Evolutionary conservation across 2,113 vertebrate genomes (phyloP), one percentile per base, ranked within the genome.

Genomic region (Mobula birostris): DNA sequence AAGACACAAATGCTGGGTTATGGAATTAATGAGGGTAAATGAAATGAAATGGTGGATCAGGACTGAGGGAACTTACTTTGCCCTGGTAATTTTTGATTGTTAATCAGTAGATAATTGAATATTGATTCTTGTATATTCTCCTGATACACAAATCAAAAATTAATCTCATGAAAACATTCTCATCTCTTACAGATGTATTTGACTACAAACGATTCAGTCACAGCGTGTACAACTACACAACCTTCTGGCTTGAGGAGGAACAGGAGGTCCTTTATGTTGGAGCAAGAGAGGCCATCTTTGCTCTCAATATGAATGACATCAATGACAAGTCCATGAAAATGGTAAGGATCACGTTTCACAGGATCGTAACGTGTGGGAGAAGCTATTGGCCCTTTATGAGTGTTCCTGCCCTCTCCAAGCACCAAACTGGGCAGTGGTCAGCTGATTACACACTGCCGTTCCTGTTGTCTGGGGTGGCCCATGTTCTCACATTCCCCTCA

Each of bases 181-280:
- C 36, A 4, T 68, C 29, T 66, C 58, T 91, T 68, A n/a, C 97
- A 99, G 99, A 98, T 95, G 96, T 99, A 95, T 95, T 95, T 0
- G 97, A 96, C 36, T 94, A 96, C 94, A 95, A 95, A 94, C 95
- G 94, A 94, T 99, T 99, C 96, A 95, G 76, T 0, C 95, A 96
- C 0, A 95, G 74, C 56, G 96, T 97, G 94, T 95, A 96, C 95
- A 99, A 99, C 97, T 99, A 98, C 96, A 99, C 98, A 95, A 98
- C 98, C 2, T 95, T 99, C 94, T 97, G 99, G 95, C 96, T 99
- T 95, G 99, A 99, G 95, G 98, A 99, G 56, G 95, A 96, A 36
- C 95, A 94, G 0, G 97, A 97, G 36, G 95, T 98, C 95, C 97
- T 99, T 95, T 98, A 98, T 80, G 98, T 98, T 94, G 99, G 98